phyloP scores from a whole-genome alignment of 2,113 vertebrate genomes.

The Rhinolophus sinicus region DNA sequence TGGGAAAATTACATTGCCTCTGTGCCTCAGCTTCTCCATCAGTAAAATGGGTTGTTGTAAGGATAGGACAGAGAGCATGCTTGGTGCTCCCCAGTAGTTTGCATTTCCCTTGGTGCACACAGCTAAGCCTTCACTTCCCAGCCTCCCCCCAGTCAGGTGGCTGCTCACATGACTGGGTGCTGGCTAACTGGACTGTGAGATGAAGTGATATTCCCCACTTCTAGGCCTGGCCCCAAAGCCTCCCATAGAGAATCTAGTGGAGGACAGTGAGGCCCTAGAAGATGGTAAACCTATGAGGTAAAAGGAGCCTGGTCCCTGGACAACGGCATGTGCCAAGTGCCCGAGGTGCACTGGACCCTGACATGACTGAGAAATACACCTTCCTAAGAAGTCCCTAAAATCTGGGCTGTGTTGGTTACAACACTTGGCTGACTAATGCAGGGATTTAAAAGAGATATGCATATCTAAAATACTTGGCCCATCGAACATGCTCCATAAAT shows the following conservation, averaged over 20 bases:
- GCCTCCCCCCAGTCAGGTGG: not conserved
- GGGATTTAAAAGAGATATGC: not conserved
- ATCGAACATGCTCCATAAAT: not conserved
- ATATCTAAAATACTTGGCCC: conserved; percentile 16
- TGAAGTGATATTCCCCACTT: not conserved
- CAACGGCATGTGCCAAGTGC: not conserved
- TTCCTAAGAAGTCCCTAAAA: not conserved
- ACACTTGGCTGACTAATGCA: not conserved
- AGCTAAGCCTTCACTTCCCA: not conserved
- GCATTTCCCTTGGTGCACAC: not conserved
- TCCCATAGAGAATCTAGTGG: not conserved
- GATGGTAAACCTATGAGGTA: not conserved
- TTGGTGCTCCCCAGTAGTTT: not conserved
- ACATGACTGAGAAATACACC: not conserved
- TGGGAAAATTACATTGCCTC: not conserved
- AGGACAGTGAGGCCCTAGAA: not conserved
- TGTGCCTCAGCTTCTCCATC: not conserved
- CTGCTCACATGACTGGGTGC: not conserved
- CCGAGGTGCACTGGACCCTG: not conserved
- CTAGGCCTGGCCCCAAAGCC: not conserved
- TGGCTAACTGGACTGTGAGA: not conserved
- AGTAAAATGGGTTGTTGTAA: not conserved
- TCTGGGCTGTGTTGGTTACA: not conserved
- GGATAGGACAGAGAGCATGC: not conserved
- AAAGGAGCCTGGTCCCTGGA: not conserved